phyloP scores from a whole-genome alignment of 2,113 vertebrate genomes.

The cattle (Bos taurus) region DNA sequence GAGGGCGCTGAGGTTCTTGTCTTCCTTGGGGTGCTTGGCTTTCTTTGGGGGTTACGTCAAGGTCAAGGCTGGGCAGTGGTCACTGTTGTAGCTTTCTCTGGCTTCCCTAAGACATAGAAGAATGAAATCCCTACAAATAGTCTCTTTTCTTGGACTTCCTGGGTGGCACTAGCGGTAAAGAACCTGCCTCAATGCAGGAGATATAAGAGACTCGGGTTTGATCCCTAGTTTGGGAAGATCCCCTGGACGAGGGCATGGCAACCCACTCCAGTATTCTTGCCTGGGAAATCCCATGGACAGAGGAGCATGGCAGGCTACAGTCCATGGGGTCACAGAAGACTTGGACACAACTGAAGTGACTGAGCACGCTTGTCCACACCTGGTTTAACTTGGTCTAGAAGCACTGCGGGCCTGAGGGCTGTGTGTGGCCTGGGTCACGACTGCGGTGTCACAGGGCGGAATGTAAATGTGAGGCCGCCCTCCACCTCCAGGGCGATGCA shows the following conservation, averaged over 20 bases:
- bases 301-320: neutral
- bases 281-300: neutral
- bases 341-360: neutral
- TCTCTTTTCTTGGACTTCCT: neutral
- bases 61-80: neutral
- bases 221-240: neutral
- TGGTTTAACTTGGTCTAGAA: neutral
- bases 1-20: neutral
- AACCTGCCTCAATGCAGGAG: neutral
- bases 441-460: rapidly evolving
- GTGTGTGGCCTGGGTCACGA: rapidly evolving
- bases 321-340: neutral
- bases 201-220: neutral
- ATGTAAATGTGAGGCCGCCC: rapidly evolving
- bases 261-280: neutral
- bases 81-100: neutral
- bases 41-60: neutral
- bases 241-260: neutral
- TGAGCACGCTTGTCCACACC: neutral
- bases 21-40: neutral
- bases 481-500: neutral
- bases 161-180: neutral
- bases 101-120: neutral
- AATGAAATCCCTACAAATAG: neutral
- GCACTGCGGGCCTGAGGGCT: neutral